phyloP scores from a whole-genome alignment of 2,797 vertebrate species.

The Jordanella pulchra region DNA sequence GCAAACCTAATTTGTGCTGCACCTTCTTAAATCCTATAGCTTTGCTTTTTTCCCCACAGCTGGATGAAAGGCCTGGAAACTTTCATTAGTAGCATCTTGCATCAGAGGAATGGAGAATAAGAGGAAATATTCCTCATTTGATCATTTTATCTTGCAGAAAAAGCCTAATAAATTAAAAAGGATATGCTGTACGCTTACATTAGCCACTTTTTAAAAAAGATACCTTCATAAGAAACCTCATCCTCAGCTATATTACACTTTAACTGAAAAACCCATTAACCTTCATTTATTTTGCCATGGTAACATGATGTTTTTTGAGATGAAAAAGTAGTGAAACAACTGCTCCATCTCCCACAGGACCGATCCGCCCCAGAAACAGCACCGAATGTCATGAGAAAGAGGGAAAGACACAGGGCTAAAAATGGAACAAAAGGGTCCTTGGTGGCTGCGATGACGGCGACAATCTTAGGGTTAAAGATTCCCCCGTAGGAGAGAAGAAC shows the following conservation, averaged over 20 bases:
- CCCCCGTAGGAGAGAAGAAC: slow-evolving; percentile 56
- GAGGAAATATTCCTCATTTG: background rate
- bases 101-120: background rate
- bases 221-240: slow-evolving; percentile 10
- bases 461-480: slow-evolving; percentile 70
- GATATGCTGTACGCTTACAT: background rate
- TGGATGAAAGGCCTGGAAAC: background rate
- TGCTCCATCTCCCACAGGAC: slow-evolving; percentile 54
- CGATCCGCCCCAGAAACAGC: slow-evolving; percentile 58
- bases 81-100: background rate
- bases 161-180: background rate
- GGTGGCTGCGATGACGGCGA: slow-evolving; percentile 41
- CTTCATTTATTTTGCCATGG: slow-evolving; percentile 49
- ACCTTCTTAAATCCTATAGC: background rate
- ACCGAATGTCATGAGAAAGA: slow-evolving; percentile 75
- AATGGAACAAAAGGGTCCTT: slow-evolving; percentile 66
- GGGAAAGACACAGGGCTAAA: slow-evolving; percentile 61
- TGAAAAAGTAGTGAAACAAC: slow-evolving; percentile 29
- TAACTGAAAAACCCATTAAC: slow-evolving; percentile 42
- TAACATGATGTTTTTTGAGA: slow-evolving; percentile 38
- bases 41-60: background rate
- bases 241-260: slow-evolving; percentile 9
- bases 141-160: background rate
- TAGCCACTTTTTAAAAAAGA: background rate
- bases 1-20: background rate